Evolutionary conservation across 2,888 invertebrate species (phyloP).

Genomic region (Microplitis manilae): DNA sequence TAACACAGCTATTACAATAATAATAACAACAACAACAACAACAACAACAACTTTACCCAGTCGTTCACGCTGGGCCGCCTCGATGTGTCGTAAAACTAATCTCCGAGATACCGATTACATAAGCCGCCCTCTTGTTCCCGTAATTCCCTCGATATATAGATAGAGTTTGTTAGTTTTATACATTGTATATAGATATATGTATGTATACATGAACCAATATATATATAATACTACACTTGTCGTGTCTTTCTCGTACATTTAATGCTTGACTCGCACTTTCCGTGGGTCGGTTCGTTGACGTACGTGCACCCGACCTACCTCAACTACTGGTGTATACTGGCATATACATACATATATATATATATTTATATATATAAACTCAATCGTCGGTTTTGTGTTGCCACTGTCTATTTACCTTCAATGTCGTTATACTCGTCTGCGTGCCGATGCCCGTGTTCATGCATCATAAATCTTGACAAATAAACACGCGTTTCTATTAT

Average conservation of each 20-base stretch:
- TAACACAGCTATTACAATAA: background rate
- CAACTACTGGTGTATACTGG: conserved; percentile 38
- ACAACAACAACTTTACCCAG: background rate
- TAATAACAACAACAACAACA: background rate
- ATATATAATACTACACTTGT: background rate
- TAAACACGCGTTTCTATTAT: conserved; percentile 8
- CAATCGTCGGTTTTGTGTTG: conserved; percentile 20
- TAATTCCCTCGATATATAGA: conserved; percentile 25
- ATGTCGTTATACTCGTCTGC: conserved; percentile 18
- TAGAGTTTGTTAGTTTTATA: conserved; percentile 10
- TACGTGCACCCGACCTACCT: conserved; percentile 49
- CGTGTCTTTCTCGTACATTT: conserved; percentile 34
- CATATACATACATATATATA: too few species aligned
- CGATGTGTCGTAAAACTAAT: conserved; percentile 48
- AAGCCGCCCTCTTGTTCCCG: conserved; percentile 41
- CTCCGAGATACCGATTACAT: conserved; percentile 49
- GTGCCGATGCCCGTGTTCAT: conserved; percentile 29
- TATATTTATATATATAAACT: conserved; percentile 18
- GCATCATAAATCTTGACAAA: conserved; percentile 41
- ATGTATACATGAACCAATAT: too few species aligned
- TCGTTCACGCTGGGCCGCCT: conserved; percentile 21
- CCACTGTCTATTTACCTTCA: conserved; percentile 21
- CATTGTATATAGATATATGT: background rate
- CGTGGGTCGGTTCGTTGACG: conserved; percentile 50
- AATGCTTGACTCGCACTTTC: conserved; percentile 45